A percentile compares a stretch with the other conserved stretches of the same genome.
These are phyloP conservation scores for Rana temporaria DNA, from an alignment of 2,113 vertebrate genomes.

Conservation along the genomic window DNA sequence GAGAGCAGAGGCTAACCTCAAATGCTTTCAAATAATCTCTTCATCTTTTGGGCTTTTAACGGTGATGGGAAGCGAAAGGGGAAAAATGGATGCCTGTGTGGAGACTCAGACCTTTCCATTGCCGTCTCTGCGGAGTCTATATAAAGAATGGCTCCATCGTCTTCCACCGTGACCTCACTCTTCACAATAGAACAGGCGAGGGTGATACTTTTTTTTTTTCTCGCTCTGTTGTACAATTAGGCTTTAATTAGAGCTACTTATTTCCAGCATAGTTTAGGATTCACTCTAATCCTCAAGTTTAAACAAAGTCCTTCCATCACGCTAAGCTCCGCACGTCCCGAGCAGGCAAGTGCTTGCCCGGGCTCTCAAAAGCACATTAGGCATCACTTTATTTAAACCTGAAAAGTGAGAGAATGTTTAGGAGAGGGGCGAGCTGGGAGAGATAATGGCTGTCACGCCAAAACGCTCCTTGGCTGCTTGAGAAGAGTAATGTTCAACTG, in stretches of 20 bases:
- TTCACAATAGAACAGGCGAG: neutral
- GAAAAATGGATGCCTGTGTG: constrained; percentile 36
- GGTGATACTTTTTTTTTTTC: neutral
- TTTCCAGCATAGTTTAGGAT: constrained; percentile 17
- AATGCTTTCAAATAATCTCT: constrained; percentile 40
- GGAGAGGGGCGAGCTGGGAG: neutral
- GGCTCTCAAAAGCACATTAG: neutral
- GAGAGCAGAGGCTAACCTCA: neutral
- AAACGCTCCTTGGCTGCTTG: neutral
- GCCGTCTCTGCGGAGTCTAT: constrained; percentile 42
- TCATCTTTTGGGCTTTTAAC: constrained; percentile 43
- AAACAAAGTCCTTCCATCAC: constrained; percentile 27
- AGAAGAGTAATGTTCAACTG: neutral
- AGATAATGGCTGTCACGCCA: neutral
- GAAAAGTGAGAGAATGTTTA: constrained; percentile 32
- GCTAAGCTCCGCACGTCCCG: neutral
- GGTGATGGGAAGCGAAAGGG: constrained; percentile 33
- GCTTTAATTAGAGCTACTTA: constrained; percentile 45
- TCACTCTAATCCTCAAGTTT: constrained; percentile 36
- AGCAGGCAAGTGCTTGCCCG: neutral
- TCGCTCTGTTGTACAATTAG: constrained; percentile 33
- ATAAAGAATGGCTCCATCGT: constrained; percentile 21
- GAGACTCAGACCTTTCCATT: constrained; percentile 49
- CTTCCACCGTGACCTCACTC: constrained; percentile 43
- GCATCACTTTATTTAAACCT: constrained; percentile 30